These are phyloP conservation scores for Rugalucina vietnamica DNA, from an alignment of 2,888 invertebrate genomes.

Conservation along the genomic window DNA sequence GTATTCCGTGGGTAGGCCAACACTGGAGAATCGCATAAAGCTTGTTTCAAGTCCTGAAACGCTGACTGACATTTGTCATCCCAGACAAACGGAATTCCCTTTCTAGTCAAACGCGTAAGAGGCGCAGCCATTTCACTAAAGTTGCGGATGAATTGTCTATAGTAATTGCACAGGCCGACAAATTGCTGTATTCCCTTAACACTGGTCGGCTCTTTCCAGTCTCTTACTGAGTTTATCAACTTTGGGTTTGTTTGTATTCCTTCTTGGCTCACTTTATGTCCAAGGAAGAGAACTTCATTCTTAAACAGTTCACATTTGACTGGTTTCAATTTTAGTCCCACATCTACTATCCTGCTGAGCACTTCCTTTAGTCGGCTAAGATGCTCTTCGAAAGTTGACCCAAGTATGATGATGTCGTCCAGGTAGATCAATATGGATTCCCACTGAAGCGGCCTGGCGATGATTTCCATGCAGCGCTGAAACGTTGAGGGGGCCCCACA, in stretches of 20 bases:
- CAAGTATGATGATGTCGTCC: conserved; percentile 49
- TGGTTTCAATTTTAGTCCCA: conserved; percentile 30
- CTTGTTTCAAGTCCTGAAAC: conserved; percentile 44
- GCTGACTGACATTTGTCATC: conserved; percentile 37
- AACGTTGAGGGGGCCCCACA: neutral
- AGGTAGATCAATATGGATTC: conserved; percentile 40
- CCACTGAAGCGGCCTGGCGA: conserved; percentile 35
- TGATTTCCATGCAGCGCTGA: neutral
- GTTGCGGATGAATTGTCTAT: conserved; percentile 31
- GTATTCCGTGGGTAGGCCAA: conserved; percentile 46
- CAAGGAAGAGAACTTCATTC: conserved; percentile 23
- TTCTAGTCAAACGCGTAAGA: conserved; percentile 25
- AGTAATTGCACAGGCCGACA: conserved; percentile 43
- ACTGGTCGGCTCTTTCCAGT: neutral
- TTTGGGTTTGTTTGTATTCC: neutral
- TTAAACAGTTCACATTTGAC: conserved; percentile 20
- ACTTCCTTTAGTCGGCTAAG: conserved; percentile 19
- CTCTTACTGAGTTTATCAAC: neutral
- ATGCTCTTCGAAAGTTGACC: conserved; percentile 24
- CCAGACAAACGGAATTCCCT: conserved; percentile 46
- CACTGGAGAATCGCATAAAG: conserved; percentile 29
- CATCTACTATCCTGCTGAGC: conserved; percentile 13
- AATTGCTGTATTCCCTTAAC: conserved; percentile 25
- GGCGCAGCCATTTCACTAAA: conserved; percentile 9
- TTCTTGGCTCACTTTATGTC: neutral